phyloP scores from a whole-genome alignment of 2,797 vertebrate genomes.

The Myotis planiceps region DNA sequence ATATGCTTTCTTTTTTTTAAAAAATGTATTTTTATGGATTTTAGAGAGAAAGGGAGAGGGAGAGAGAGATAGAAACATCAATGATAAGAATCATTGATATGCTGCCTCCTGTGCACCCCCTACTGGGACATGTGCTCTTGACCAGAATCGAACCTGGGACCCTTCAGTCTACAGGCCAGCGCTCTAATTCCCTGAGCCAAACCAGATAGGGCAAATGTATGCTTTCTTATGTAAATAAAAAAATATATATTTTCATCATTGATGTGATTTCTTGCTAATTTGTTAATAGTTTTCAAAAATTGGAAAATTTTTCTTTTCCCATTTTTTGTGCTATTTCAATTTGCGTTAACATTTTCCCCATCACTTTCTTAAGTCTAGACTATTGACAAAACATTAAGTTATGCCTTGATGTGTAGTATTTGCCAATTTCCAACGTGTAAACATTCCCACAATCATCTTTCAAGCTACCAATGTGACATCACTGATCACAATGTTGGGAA shows the following conservation, averaged over 20 bases:
- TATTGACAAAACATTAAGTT: neutral
- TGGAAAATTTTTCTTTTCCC: neutral
- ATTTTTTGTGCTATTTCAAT: slow-evolving; percentile 7
- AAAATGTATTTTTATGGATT: neutral
- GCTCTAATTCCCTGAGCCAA: no score
- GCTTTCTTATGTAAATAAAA: no score
- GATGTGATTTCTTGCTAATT: slow-evolving; percentile 18
- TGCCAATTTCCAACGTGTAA: neutral
- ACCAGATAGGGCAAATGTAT: no score
- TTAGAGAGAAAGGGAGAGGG: neutral
- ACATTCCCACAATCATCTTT: neutral
- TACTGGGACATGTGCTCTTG: no score
- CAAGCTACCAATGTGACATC: neutral
- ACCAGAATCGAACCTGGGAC: no score
- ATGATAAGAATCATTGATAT: no score
- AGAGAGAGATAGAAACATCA: no score
- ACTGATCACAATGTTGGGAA: neutral
- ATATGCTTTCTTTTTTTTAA: neutral
- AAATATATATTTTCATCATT: neutral
- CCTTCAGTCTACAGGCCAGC: no score
- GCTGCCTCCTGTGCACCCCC: no score
- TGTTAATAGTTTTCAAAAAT: slow-evolving; percentile 34
- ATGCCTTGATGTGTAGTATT: neutral
- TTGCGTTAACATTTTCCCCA: neutral
- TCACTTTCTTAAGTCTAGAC: neutral